phyloP scores from a whole-genome alignment of 2,888 invertebrate species.

The Agonopterix heracliana region DNA sequence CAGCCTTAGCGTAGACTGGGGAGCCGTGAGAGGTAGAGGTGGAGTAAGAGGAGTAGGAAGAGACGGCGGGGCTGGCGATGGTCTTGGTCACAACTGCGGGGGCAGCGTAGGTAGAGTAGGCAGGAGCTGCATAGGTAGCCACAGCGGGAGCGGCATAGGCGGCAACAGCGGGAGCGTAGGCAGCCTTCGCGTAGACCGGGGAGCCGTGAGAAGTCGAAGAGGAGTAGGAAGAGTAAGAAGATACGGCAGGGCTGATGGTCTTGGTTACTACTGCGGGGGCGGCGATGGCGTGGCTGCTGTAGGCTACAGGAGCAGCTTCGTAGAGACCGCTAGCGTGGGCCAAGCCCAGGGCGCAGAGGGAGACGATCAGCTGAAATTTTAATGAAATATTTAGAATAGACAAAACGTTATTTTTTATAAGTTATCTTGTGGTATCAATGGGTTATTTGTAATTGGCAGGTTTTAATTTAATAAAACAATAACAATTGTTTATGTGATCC shows the following conservation, averaged over 20 bases:
- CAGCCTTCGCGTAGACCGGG: constrained; percentile 26
- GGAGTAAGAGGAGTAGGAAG: constrained; percentile 37
- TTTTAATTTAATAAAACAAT: too few relatives aligned
- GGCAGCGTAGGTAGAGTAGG: constrained; percentile 64
- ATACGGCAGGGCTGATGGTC: constrained; percentile 52
- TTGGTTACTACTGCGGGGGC: constrained; percentile 28
- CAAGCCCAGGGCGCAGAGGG: constrained; percentile 76
- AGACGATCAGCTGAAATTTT: constrained; percentile 67
- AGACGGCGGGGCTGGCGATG: constrained; percentile 26
- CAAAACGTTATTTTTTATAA: too few relatives aligned
- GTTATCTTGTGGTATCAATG: too few relatives aligned
- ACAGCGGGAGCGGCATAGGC: constrained; percentile 31
- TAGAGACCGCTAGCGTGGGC: constrained; percentile 74
- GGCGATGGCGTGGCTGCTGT: constrained; percentile 49
- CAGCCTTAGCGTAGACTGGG: constrained; percentile 35
- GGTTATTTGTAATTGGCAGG: too few relatives aligned
- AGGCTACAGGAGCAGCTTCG: constrained; percentile 63
- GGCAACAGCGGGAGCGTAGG: constrained; percentile 23
- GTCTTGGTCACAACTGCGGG: constrained; percentile 33
- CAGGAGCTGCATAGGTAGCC: constrained; percentile 31
- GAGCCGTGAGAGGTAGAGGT: constrained; percentile 37
- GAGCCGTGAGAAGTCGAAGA: constrained; percentile 27
- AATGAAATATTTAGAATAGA: too few relatives aligned
- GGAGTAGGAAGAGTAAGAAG: constrained; percentile 27
- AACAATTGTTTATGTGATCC: neutral